phyloP scores from a whole-genome alignment of 2,113 vertebrate genomes.

The Anhinga rufa region DNA sequence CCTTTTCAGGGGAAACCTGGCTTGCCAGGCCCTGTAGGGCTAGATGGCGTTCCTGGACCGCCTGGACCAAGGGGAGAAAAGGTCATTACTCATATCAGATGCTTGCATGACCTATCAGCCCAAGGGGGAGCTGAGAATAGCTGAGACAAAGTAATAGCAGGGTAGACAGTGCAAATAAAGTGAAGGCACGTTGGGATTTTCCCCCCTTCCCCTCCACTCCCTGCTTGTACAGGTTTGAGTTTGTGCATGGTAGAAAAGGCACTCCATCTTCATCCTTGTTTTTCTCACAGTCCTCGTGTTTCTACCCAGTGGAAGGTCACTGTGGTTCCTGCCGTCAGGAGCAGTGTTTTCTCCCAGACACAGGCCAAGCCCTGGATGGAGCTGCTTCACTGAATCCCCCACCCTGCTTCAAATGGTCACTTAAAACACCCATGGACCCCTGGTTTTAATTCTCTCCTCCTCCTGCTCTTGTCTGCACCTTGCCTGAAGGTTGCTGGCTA shows the following conservation, averaged over 20 bases:
- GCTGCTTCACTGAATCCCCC: neutral
- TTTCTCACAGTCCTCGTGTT: neutral
- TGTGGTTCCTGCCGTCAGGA: neutral
- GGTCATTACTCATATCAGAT: constrained; percentile 44
- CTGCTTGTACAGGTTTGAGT: neutral
- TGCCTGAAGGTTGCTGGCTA: neutral
- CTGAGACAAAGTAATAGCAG: neutral
- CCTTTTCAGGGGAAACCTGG: constrained; percentile 76
- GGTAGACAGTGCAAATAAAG: neutral
- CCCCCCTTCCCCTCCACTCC: neutral
- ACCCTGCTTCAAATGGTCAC: neutral
- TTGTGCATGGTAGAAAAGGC: neutral
- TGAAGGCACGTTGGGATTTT: neutral
- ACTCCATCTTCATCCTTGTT: neutral
- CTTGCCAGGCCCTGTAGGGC: constrained; percentile 79
- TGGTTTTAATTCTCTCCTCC: neutral
- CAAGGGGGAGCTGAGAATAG: neutral
- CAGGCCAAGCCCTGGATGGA: neutral
- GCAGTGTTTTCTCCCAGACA: neutral
- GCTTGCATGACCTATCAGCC: neutral
- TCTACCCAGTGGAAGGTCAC: neutral
- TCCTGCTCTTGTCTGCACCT: neutral
- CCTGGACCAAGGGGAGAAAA: constrained; percentile 79
- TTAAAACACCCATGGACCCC: neutral
- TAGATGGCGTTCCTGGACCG: constrained; percentile 76